These are phyloP conservation scores for Lutraria lutraria DNA, from an alignment of 2,888 invertebrate genomes.

Conservation along the genomic window DNA sequence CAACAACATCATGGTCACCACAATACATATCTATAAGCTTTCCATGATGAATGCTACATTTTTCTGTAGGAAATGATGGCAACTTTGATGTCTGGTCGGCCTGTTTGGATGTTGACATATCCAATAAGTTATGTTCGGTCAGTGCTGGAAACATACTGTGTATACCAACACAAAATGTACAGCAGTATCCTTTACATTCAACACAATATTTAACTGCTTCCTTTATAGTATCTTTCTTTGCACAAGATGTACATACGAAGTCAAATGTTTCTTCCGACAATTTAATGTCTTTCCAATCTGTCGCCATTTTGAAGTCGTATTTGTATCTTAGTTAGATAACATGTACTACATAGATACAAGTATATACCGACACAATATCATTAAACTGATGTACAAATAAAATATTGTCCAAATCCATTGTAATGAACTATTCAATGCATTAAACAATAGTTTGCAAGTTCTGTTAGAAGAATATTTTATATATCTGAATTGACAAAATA, in stretches of 20 bases:
- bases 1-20: background rate
- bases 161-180: background rate
- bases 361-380: no score
- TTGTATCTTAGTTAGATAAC: background rate
- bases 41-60: background rate
- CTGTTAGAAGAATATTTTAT: no score
- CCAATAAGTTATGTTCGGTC: background rate
- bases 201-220: background rate
- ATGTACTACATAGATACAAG: background rate
- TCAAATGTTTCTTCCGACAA: constrained; percentile 8
- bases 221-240: background rate
- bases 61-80: background rate
- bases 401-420: no score
- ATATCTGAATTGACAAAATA: no score
- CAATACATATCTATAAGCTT: background rate
- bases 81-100: background rate
- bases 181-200: background rate
- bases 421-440: no score
- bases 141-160: background rate
- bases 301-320: background rate
- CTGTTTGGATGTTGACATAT: background rate
- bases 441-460: no score
- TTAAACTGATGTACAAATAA: no score
- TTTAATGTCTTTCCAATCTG: background rate
- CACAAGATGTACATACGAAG: background rate